Evolutionary conservation across 2,113 vertebrate genomes (phyloP), one percentile per base, ranked within the genome.

Genomic region (Plotosus lineatus): DNA sequence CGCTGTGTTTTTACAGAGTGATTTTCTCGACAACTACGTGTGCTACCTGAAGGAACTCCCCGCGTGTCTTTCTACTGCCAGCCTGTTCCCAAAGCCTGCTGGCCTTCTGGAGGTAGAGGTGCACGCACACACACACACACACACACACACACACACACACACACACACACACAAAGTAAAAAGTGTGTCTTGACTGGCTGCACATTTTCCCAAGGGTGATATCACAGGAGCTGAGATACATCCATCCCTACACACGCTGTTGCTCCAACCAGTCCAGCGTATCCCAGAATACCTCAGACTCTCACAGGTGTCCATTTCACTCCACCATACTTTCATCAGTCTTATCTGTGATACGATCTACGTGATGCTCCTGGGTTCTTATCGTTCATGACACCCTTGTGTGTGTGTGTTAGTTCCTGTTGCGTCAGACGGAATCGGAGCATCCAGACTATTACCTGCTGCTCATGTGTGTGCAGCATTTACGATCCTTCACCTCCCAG

Each of bases 361-460:
- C n/a, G 9, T n/a, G 21, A 12, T 66, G 53, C 44, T 26, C 33
- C 6, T 31, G 3, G 31, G 26, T 48, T 51, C n/a, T 21, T 44
- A 53, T 77, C 33, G 17, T 50, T 31, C 44, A 26, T n/a, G n/a
- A n/a, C n/a, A n/a, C n/a, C n/a, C n/a, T n/a, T 86, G 55, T 78
- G 50, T 85, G 75, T 82, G 53, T 63, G 21, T 77, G 87, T 40
- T 77, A 98, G 97, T 95, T 94, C 5, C 89, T 98, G 71, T 88
- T 98, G 51, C 95, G 94, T 86, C 97, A 95, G 90, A 99, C 97
- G 0, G 96, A 96, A n/a, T 94, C 95, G 23, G 95, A 97, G 72
- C 97, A 99, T 84, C 97, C 97, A 0, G 97, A 99, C 89, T 98
- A 98, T 86, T 98, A 96, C 87, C 92, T 99, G 83, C 93, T 99